phyloP scores from a whole-genome alignment of 2,888 invertebrate genomes.

The Tupiocoris notatus region DNA sequence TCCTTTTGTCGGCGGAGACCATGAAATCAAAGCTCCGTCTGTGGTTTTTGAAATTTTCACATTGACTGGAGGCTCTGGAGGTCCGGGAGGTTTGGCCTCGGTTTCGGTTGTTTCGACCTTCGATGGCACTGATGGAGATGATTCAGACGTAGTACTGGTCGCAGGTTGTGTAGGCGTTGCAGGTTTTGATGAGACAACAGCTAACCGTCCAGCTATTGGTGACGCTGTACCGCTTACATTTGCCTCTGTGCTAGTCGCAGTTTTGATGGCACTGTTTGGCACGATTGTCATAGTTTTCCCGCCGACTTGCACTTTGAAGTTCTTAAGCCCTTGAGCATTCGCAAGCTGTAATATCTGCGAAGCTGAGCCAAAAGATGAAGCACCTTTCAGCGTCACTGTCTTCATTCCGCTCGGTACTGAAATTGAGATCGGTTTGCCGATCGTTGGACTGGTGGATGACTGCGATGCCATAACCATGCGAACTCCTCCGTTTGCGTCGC shows the following conservation, averaged over 20 bases:
- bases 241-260: not conserved
- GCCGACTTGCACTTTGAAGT: constrained; percentile 47
- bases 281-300: constrained; percentile 47
- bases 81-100: not conserved
- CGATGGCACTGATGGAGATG: not conserved
- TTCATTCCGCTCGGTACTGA: constrained; percentile 62
- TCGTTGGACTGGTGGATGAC: constrained; percentile 58
- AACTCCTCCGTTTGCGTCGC: constrained; percentile 43
- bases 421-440: constrained; percentile 67
- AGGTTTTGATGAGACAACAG: not conserved
- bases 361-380: constrained; percentile 52
- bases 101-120: not conserved
- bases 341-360: constrained; percentile 47
- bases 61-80: constrained; percentile 96
- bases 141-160: not conserved
- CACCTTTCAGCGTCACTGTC: constrained; percentile 63
- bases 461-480: constrained; percentile 61
- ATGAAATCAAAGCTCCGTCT: constrained; percentile 93
- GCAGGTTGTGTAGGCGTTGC: not conserved
- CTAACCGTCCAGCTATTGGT: not conserved
- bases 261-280: constrained; percentile 32
- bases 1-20: constrained; percentile 93
- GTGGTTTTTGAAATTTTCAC: constrained; percentile 94
- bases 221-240: not conserved
- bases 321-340: constrained; percentile 43